Evolutionary conservation across 2,888 invertebrate species (phyloP).

Genomic region (Chrysodeixis includens): DNA sequence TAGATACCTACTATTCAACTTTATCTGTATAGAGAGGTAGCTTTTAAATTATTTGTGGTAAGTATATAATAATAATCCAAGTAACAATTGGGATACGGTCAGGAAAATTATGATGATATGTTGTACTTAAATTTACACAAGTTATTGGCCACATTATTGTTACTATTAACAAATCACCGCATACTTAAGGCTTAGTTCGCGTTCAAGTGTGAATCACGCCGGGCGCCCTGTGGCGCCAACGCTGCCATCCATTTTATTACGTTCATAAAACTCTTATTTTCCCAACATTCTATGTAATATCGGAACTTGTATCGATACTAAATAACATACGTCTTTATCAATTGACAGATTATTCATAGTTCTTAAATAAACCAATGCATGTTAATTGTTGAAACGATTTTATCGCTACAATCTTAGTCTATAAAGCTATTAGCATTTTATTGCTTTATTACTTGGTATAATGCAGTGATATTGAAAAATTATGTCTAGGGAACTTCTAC

Average conservation of each 20-base stretch:
- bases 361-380: conserved; percentile 20
- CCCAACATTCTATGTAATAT: conserved; percentile 19
- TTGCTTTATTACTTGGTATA: conserved; percentile 16
- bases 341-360: conserved; percentile 28
- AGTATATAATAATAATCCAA: too few relatives aligned
- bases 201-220: conserved; percentile 39
- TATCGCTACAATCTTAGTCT: background rate
- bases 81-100: too few relatives aligned
- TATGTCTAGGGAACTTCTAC: background rate
- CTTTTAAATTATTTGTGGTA: too few relatives aligned
- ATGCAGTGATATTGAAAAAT: conserved; percentile 14
- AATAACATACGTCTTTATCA: conserved; percentile 31
- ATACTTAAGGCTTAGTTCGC: conserved; percentile 20
- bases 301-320: conserved; percentile 26
- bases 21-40: too few relatives aligned
- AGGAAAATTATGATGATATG: too few relatives aligned
- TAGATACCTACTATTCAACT: too few relatives aligned
- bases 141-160: conserved; percentile 21
- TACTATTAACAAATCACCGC: conserved; percentile 30
- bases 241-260: conserved; percentile 27
- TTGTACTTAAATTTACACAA: conserved; percentile 18
- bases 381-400: conserved; percentile 14
- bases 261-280: conserved; percentile 28
- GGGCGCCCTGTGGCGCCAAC: conserved; percentile 31
- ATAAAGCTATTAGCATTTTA: conserved; percentile 12